phyloP scores from a whole-genome alignment of 92 coral and sea anemone genomes.

The Bergia puertoricense region DNA sequence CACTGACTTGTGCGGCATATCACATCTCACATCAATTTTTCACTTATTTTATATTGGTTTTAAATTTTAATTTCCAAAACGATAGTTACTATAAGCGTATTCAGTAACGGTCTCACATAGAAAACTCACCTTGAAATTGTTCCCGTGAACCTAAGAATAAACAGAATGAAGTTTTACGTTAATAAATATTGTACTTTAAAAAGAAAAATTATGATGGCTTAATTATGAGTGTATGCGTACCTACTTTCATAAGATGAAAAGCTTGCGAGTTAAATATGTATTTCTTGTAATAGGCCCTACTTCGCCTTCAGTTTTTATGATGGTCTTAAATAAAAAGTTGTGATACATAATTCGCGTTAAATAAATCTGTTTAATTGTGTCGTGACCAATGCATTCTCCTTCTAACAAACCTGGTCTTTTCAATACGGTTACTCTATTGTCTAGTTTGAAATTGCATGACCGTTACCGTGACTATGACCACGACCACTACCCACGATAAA shows the following conservation, averaged over 20 bases:
- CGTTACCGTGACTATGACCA: too few species aligned
- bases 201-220: too few species aligned
- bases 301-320: too few species aligned
- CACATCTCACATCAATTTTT: background rate
- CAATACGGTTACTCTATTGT: background rate
- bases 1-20: background rate
- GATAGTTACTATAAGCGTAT: too few species aligned
- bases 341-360: background rate
- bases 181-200: background rate
- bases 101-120: background rate
- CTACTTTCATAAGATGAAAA: background rate
- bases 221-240: too few species aligned
- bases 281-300: too few species aligned
- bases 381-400: background rate
- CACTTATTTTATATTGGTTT: too few species aligned
- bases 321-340: too few species aligned
- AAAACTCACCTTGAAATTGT: background rate
- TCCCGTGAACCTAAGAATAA: slow-evolving; percentile 10
- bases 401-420: background rate
- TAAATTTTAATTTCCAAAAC: background rate
- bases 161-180: too few species aligned
- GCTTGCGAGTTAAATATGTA: background rate
- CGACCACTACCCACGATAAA: background rate
- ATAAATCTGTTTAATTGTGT: too few species aligned
- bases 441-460: background rate